A percentile compares a stretch with the other conserved stretches of the same genome.
phyloP scores from a whole-genome alignment of 2,113 vertebrate species.

The Xyrauchen texanus region DNA sequence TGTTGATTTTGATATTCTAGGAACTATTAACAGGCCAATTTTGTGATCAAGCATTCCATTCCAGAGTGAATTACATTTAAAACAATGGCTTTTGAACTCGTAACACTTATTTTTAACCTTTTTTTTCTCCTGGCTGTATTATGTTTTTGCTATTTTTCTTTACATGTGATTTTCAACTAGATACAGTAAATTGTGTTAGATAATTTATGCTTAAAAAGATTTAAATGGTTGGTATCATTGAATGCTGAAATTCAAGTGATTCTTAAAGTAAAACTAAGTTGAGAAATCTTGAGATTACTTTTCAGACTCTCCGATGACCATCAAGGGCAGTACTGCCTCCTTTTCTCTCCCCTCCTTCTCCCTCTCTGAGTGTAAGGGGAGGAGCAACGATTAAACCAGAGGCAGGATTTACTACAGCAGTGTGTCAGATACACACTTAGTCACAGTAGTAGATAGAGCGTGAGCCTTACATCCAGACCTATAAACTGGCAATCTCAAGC shows the following conservation, averaged over 20 bases:
- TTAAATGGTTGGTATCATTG: neutral
- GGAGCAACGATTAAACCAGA: slow-evolving; percentile 55
- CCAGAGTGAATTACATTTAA: neutral
- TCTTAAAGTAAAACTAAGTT: neutral
- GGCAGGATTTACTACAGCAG: slow-evolving; percentile 62
- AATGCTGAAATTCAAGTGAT: neutral
- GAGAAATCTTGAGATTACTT: slow-evolving; percentile 16
- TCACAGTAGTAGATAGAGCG: slow-evolving; percentile 48
- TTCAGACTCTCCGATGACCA: neutral
- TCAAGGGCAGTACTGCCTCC: neutral
- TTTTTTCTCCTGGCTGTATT: neutral
- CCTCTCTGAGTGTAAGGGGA: slow-evolving; percentile 56
- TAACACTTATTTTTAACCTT: neutral
- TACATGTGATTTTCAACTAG: neutral
- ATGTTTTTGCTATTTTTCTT: neutral
- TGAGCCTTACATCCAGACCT: slow-evolving; percentile 16
- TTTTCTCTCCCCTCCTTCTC: slow-evolving; percentile 6
- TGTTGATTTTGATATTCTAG: too few species aligned
- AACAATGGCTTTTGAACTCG: neutral
- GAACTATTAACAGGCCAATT: too few species aligned
- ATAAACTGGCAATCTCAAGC: neutral
- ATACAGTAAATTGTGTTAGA: neutral
- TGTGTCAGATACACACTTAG: slow-evolving; percentile 61
- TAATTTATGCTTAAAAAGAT: too few species aligned
- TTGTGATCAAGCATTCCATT: too few species aligned